Evolutionary conservation across 1,140 invertebrate species (phyloP).

Genomic region (Cotesia glomerata): DNA sequence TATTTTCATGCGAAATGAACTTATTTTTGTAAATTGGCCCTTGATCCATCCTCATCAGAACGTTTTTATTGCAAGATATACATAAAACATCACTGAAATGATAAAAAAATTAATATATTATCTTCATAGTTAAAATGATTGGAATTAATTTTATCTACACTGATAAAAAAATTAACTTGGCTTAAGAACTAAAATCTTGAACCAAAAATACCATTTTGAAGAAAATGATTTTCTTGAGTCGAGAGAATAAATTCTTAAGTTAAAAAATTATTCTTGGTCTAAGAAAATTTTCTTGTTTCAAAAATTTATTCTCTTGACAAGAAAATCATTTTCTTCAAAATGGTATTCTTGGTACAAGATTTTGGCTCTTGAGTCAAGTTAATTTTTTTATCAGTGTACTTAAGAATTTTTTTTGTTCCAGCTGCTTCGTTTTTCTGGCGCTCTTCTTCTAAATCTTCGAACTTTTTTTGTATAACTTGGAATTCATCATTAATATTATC

Average conservation of each 20-base stretch:
- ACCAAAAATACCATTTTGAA: too few species aligned
- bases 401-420: conserved; percentile 70
- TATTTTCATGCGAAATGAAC: conserved; percentile 54
- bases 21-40: conserved; percentile 54
- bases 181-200: too few species aligned
- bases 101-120: not conserved
- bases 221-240: too few species aligned
- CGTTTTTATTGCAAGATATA: conserved; percentile 75
- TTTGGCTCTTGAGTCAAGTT: too few species aligned
- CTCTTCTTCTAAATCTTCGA: conserved; percentile 65
- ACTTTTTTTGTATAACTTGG: conserved; percentile 68
- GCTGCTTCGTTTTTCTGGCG: conserved; percentile 73
- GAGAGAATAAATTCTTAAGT: too few species aligned
- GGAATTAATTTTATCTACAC: not conserved
- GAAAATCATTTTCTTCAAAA: too few species aligned
- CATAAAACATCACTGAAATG: conserved; percentile 70
- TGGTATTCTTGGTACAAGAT: too few species aligned
- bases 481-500: conserved; percentile 71
- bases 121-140: not conserved
- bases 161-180: too few species aligned
- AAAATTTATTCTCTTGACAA: too few species aligned
- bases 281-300: too few species aligned
- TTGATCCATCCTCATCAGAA: conserved; percentile 71
- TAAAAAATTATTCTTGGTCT: too few species aligned
- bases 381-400: too few species aligned